Conservation (phyloP, 2,888 invertebrate genomes). For the Platycheirus rosarum region DNA sequence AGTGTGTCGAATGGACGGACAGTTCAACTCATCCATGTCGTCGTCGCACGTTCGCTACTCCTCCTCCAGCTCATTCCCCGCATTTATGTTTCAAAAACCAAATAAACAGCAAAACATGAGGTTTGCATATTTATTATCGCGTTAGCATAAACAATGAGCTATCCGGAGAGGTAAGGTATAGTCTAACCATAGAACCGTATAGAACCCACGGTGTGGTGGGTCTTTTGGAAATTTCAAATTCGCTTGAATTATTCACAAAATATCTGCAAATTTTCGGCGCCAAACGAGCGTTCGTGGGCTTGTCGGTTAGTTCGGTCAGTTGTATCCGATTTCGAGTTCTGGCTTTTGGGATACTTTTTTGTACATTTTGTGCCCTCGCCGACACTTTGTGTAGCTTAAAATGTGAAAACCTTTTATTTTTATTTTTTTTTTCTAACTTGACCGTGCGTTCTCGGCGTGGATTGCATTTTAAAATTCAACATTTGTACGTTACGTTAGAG, state of each 20-base stretch:
- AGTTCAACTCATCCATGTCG: background rate
- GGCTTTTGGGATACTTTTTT: background rate
- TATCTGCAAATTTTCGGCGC: conserved; percentile 66
- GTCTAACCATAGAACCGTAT: too few relatives aligned
- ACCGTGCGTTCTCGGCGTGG: conserved; percentile 32
- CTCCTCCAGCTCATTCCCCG: conserved; percentile 1
- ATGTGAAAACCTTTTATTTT: conserved; percentile 29
- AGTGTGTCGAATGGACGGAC: background rate
- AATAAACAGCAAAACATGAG: conserved; percentile 72
- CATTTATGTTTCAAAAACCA: conserved; percentile 61
- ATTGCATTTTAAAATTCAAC: conserved; percentile 67
- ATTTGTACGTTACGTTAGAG: conserved; percentile 19
- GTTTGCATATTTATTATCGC: conserved; percentile 74
- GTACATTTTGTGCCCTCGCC: background rate
- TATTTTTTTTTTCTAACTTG: conserved; percentile 5
- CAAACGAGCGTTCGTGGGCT: conserved; percentile 38
- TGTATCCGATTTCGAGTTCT: conserved; percentile 13
- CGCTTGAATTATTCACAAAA: conserved; percentile 72
- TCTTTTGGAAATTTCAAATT: conserved; percentile 65
- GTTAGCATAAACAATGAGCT: conserved; percentile 72
- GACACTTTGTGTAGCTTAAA: conserved; percentile 26
- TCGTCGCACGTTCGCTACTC: background rate
- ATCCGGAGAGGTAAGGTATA: conserved; percentile 34
- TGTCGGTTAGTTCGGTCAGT: conserved; percentile 6
- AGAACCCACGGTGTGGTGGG: conserved; percentile 57